Percentiles rank a stretch among this genome's conserved stretches.
These are phyloP conservation scores for Lepidostoma basale DNA, from an alignment of 1,140 invertebrate species.

Conservation along the genomic window DNA sequence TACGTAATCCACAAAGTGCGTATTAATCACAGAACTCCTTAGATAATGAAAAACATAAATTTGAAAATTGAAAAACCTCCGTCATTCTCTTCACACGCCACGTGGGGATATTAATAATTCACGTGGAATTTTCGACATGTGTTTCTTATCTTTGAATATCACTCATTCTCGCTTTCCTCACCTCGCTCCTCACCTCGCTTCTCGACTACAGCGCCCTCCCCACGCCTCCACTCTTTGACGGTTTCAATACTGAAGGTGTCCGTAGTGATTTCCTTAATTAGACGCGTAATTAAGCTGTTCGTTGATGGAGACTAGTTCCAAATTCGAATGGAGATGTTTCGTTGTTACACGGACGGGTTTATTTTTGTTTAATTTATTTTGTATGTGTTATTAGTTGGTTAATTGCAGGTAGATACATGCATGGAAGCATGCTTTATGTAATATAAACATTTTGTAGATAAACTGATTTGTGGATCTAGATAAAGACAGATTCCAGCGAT, in stretches of 20 bases:
- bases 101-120: conserved; percentile 18
- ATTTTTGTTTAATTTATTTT: too few species aligned
- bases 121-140: conserved; percentile 25
- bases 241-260: not conserved
- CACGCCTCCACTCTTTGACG: not conserved
- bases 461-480: too few species aligned
- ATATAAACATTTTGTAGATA: too few species aligned
- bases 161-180: conserved; percentile 15
- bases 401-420: too few species aligned
- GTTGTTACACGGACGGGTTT: too few species aligned
- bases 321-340: not conserved
- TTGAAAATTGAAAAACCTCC: conserved; percentile 20
- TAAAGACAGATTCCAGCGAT: too few species aligned
- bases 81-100: not conserved
- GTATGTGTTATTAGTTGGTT: too few species aligned
- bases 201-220: not conserved
- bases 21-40: conserved; percentile 19
- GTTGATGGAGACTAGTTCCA: not conserved
- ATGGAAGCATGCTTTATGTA: too few species aligned
- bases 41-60: conserved; percentile 28
- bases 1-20: conserved; percentile 19
- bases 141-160: conserved; percentile 23
- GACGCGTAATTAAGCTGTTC: conserved; percentile 5
- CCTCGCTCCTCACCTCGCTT: not conserved
- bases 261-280: not conserved